phyloP scores from a whole-genome alignment of 2,888 invertebrate genomes.

The Drosophila neutralis region DNA sequence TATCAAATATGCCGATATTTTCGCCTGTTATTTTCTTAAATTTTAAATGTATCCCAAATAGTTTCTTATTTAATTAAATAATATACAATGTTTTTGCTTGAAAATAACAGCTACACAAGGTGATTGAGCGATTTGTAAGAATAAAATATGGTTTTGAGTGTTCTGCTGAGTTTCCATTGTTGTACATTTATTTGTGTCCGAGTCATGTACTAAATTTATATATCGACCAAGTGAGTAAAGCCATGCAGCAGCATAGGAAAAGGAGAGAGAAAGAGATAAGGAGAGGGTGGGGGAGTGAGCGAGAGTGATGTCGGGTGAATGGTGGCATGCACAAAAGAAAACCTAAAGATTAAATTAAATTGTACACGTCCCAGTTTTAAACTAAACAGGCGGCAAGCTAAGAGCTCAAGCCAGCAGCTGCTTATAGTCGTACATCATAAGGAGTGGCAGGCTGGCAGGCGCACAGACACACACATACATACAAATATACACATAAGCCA shows the following conservation, averaged over 20 bases:
- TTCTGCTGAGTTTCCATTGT: conserved; percentile 9
- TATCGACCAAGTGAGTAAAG: conserved; percentile 33
- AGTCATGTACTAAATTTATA: conserved; percentile 65
- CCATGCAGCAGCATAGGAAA: not conserved
- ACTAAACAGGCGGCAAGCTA: conserved; percentile 62
- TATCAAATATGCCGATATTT: not conserved
- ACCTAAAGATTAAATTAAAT: conserved; percentile 78
- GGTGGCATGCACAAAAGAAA: conserved; percentile 54
- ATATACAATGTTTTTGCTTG: not conserved
- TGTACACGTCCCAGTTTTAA: conserved; percentile 78
- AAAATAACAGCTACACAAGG: not conserved
- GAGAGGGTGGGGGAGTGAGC: not conserved
- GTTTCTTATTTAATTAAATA: not conserved
- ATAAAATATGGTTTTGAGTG: conserved; percentile 4
- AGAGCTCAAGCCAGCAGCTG: conserved; percentile 56
- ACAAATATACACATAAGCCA: conserved; percentile 16
- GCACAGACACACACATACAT: conserved; percentile 4
- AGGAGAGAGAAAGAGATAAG: not conserved
- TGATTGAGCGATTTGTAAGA: conserved; percentile 11
- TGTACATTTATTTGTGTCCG: conserved; percentile 27
- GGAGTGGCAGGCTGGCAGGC: conserved; percentile 25
- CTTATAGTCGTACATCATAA: conserved; percentile 67
- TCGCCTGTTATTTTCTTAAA: not conserved
- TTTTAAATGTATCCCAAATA: not conserved
- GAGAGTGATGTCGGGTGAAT: not conserved